Evolutionary conservation across 2,113 vertebrate species (phyloP).

Genomic region (Prochilodus magdalenae): DNA sequence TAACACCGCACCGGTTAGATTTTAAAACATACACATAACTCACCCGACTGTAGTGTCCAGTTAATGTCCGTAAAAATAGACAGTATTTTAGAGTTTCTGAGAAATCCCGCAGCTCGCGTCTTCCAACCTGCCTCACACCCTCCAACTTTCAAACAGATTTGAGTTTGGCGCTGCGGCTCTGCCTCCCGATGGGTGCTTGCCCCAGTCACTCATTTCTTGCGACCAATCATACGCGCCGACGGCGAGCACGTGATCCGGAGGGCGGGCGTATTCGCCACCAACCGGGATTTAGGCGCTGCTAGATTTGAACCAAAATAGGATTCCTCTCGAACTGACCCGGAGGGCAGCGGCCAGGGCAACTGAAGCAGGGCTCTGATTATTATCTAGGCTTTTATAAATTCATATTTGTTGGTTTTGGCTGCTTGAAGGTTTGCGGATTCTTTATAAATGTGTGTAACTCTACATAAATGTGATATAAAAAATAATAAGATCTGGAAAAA

Average conservation of each 20-base stretch:
- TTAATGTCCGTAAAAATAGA: not conserved
- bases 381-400: too few species aligned
- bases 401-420: too few species aligned
- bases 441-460: too few species aligned
- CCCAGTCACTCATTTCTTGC: slow-evolving; percentile 43
- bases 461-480: too few species aligned
- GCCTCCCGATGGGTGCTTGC: slow-evolving; percentile 62
- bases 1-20: not conserved
- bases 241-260: not conserved
- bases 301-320: slow-evolving; percentile 75
- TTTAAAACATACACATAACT: not conserved
- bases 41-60: not conserved
- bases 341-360: not conserved
- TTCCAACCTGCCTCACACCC: not conserved
- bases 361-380: not conserved
- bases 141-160: slow-evolving; percentile 46
- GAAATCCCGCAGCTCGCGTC: not conserved
- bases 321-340: slow-evolving; percentile 60
- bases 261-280: not conserved
- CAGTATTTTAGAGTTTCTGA: not conserved
- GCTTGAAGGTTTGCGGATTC: too few species aligned
- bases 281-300: not conserved
- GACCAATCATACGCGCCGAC: slow-evolving; percentile 55
- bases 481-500: too few species aligned
- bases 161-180: slow-evolving; percentile 59